A percentile compares a stretch with the other conserved stretches of the same genome.
Conservation (phyloP, 1,140 invertebrate genomes). For the Aplysia californica region DNA sequence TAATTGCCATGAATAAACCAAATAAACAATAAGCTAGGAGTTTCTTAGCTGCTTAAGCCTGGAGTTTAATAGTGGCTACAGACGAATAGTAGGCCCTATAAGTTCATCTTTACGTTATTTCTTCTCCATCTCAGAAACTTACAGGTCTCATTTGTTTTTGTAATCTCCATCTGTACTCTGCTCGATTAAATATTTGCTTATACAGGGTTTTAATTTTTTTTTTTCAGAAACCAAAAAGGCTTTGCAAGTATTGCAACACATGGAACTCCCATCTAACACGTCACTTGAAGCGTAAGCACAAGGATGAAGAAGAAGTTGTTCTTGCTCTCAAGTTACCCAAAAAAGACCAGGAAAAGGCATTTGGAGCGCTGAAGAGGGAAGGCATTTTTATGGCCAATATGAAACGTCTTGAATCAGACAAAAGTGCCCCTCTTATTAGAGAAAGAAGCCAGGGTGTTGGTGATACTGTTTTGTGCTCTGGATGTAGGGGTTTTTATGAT, state of each 20-base stretch:
- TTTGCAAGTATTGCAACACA: not conserved
- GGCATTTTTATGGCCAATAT: slow-evolving; percentile 31
- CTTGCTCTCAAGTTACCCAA: slow-evolving; percentile 1
- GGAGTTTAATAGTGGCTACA: no score
- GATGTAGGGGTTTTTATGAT: slow-evolving; percentile 21
- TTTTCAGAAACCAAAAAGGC: not conserved
- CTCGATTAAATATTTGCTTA: not conserved
- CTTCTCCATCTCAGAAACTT: not conserved
- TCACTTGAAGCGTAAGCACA: slow-evolving; percentile 24
- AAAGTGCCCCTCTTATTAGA: slow-evolving; percentile 14
- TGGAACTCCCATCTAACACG: not conserved
- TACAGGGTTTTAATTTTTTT: not conserved
- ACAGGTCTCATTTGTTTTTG: not conserved
- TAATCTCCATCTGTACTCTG: not conserved
- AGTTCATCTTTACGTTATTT: no score
- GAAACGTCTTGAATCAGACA: not conserved
- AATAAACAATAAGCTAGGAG: no score
- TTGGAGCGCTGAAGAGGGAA: slow-evolving; percentile 18
- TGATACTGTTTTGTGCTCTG: slow-evolving; percentile 28
- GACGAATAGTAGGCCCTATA: no score
- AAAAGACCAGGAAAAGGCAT: slow-evolving; percentile 20
- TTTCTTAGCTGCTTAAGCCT: not conserved
- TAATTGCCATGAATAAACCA: no score
- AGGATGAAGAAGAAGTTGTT: slow-evolving; percentile 14
- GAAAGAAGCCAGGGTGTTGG: slow-evolving; percentile 19